Conservation (phyloP, 2,797 vertebrate species). For the Furcifer pardalis region DNA sequence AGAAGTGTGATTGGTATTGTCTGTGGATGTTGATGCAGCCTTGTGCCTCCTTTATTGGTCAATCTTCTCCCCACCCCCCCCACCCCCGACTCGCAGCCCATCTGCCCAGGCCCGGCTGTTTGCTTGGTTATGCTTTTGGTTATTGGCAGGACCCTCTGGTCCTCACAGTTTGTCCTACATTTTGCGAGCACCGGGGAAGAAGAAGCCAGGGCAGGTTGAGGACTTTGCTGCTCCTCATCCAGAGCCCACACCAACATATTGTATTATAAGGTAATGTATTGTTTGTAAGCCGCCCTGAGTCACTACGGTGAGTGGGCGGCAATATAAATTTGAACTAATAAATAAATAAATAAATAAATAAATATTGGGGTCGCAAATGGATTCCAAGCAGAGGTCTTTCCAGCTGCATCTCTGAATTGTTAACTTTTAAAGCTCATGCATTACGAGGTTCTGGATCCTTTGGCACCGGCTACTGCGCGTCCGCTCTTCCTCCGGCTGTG, state of each 20-base stretch:
- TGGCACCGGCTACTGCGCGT: background rate
- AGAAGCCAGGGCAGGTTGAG: too few relatives aligned
- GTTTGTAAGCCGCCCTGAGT: too few relatives aligned
- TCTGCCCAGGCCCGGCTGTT: background rate
- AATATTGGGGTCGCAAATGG: background rate
- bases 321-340: too few relatives aligned
- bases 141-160: background rate
- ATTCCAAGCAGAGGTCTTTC: background rate
- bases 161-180: background rate
- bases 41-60: background rate
- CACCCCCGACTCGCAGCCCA: background rate
- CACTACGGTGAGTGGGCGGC: too few relatives aligned
- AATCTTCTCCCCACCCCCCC: background rate
- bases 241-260: too few relatives aligned
- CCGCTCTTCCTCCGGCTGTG: too few relatives aligned
- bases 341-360: too few relatives aligned
- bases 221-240: too few relatives aligned
- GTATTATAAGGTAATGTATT: too few relatives aligned
- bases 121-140: background rate
- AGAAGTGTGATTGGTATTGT: too few relatives aligned
- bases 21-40: background rate
- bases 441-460: background rate
- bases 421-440: background rate
- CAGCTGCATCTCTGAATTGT: slow-evolving; percentile 8
- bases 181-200: background rate